These are phyloP conservation scores for Jordanella pulchra DNA, from an alignment of 2,797 vertebrate genomes.

Conservation along the genomic window DNA sequence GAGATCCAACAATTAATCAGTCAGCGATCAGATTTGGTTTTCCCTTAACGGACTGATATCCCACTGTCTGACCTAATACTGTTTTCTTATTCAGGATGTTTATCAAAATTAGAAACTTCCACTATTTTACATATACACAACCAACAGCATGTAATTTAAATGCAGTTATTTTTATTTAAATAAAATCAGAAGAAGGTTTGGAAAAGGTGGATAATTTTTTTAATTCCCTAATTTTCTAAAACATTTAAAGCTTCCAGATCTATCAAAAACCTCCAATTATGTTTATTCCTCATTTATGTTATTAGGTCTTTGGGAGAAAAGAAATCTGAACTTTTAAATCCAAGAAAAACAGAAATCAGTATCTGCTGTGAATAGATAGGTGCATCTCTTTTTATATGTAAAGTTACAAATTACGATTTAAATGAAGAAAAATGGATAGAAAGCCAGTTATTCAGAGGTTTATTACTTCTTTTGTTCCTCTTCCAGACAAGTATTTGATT, in stretches of 20 bases:
- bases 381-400: background rate
- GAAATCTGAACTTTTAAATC: too few relatives aligned
- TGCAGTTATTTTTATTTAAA: background rate
- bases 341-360: background rate
- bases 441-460: too few relatives aligned
- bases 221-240: background rate
- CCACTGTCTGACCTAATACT: too few relatives aligned
- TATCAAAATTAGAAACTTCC: background rate
- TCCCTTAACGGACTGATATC: too few relatives aligned
- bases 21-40: background rate
- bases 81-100: too few relatives aligned
- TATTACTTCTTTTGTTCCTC: background rate
- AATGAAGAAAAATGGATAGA: background rate
- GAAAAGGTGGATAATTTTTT: background rate
- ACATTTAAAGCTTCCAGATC: background rate
- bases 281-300: too few relatives aligned
- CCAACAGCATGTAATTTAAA: background rate
- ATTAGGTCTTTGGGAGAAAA: too few relatives aligned
- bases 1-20: constrained; percentile 3
- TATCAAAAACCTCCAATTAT: background rate
- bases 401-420: background rate
- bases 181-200: background rate
- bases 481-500: background rate
- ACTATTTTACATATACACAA: background rate
- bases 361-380: background rate